Percentiles rank a stretch among this genome's conserved stretches.
These are phyloP conservation scores for Holothuria scabra DNA, from an alignment of 53 echinoderm and acorn worm species.

Conservation along the genomic window DNA sequence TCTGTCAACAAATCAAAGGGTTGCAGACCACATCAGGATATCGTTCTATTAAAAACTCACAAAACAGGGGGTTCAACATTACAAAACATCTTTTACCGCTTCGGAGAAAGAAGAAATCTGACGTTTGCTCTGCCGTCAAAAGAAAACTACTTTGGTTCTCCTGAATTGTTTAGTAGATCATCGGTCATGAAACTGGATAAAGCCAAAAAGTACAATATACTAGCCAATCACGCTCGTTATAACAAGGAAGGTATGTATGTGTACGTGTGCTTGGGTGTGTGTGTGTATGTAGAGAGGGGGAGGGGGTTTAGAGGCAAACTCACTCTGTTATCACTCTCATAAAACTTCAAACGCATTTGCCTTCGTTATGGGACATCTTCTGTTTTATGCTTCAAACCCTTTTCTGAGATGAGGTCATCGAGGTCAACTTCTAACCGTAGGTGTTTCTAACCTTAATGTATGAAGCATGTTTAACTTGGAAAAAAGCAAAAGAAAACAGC, in stretches of 20 bases:
- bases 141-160: conserved; percentile 67
- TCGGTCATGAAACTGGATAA: conserved; percentile 45
- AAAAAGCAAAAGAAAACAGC: too few species aligned
- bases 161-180: conserved; percentile 27
- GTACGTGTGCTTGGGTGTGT: too few species aligned
- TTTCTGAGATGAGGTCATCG: too few species aligned
- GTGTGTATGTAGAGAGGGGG: too few species aligned
- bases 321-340: too few species aligned
- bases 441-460: too few species aligned
- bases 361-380: too few species aligned
- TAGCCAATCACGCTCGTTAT: conserved; percentile 84
- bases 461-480: too few species aligned
- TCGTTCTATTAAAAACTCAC: conserved; percentile 83
- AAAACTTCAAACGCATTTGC: too few species aligned
- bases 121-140: conserved; percentile 73
- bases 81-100: conserved; percentile 86
- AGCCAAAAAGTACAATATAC: conserved; percentile 58
- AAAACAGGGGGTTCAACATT: conserved; percentile 83
- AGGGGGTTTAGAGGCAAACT: too few species aligned
- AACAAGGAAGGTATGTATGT: conserved; percentile 61
- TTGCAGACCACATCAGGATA: conserved; percentile 57
- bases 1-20: not conserved
- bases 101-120: conserved; percentile 64
- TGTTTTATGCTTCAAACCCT: too few species aligned
- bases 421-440: too few species aligned